phyloP scores from a whole-genome alignment of 2,113 vertebrate genomes.

The Oreochromis aureus region DNA sequence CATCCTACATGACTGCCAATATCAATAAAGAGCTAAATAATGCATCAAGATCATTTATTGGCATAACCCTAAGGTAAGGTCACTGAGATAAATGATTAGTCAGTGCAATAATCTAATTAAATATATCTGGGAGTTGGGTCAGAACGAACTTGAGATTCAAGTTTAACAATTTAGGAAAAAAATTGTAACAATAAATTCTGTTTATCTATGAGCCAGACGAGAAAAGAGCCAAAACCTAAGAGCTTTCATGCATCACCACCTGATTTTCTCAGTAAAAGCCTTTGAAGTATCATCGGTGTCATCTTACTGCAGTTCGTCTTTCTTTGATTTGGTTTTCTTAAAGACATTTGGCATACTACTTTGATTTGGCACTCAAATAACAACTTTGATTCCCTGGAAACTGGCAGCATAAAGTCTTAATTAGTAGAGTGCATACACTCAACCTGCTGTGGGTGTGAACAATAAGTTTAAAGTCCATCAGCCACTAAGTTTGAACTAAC shows the following conservation, averaged over 20 bases:
- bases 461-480: slow-evolving; percentile 31
- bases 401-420: not conserved
- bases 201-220: not conserved
- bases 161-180: not conserved
- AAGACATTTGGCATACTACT: not conserved
- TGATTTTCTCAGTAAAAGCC: not conserved
- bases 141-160: not conserved
- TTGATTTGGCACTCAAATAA: not conserved
- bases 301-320: not conserved
- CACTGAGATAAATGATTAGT: not conserved
- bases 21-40: not conserved
- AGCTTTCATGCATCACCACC: not conserved
- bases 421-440: not conserved
- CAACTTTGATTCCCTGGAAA: not conserved
- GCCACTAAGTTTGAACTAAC: not conserved
- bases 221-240: not conserved
- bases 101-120: not conserved
- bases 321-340: slow-evolving; percentile 2
- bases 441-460: not conserved
- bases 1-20: not conserved
- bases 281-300: not conserved
- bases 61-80: not conserved
- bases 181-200: not conserved
- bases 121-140: not conserved
- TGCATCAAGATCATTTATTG: not conserved